These are phyloP conservation scores for Labeo rohita DNA, from an alignment of 2,113 vertebrate genomes.

Conservation along the genomic window DNA sequence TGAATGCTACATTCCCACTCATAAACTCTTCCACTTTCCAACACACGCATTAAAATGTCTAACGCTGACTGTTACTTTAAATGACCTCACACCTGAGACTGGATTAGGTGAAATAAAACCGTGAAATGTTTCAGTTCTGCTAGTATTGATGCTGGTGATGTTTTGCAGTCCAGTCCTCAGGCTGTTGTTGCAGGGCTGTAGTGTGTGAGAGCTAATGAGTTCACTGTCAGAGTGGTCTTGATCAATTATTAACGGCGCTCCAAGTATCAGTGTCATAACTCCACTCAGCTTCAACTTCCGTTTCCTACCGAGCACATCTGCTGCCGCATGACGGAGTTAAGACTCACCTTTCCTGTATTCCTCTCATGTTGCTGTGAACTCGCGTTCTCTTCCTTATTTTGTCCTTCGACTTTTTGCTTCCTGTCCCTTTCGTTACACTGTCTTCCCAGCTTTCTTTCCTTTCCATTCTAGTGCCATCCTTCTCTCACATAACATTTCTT, in stretches of 20 bases:
- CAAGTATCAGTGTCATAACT: conserved; percentile 46
- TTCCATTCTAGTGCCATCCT: no score
- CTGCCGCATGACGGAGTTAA: neutral
- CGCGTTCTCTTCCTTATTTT: neutral
- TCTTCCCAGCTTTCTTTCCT: neutral
- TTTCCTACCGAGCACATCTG: conserved; percentile 39
- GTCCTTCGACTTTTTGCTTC: conserved; percentile 1
- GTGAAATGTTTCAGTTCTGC: neutral
- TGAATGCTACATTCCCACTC: neutral
- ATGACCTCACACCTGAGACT: neutral
- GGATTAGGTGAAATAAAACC: neutral
- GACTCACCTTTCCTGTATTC: conserved; percentile 12
- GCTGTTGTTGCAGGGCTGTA: neutral
- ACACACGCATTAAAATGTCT: neutral
- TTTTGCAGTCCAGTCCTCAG: neutral
- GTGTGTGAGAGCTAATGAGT: conserved; percentile 45
- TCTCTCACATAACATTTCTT: neutral
- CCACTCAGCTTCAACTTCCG: conserved; percentile 29
- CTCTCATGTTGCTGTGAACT: neutral
- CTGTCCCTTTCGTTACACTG: neutral
- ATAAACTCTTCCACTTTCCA: neutral
- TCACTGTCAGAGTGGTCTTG: conserved; percentile 39
- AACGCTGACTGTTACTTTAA: neutral
- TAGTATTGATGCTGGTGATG: neutral
- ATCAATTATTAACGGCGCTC: conserved; percentile 55